These are phyloP conservation scores for Centropus unirufus DNA, from an alignment of 2,113 vertebrate genomes.

Conservation along the genomic window DNA sequence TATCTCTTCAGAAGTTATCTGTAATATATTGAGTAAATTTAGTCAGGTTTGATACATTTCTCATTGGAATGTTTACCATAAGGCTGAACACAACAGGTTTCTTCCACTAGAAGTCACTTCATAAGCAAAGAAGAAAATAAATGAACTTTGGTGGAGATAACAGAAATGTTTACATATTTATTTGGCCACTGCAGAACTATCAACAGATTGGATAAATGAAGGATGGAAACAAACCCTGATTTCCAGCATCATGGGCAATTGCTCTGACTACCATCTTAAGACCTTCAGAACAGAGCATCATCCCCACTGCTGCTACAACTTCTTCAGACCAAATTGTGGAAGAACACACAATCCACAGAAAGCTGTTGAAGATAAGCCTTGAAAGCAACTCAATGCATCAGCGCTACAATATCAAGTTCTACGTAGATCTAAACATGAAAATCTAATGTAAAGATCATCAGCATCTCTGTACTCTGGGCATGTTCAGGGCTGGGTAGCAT, in stretches of 20 bases:
- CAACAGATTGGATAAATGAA: neutral
- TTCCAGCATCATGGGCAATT: neutral
- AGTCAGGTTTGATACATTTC: neutral
- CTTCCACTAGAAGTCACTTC: neutral
- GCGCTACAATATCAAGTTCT: neutral
- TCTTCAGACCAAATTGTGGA: neutral
- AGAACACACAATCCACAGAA: neutral
- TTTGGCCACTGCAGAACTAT: neutral
- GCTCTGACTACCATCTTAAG: neutral
- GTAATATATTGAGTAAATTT: neutral
- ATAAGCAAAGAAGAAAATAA: neutral
- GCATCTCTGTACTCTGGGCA: neutral
- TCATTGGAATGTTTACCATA: neutral
- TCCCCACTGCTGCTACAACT: neutral
- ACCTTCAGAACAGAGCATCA: neutral
- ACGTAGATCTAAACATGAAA: neutral
- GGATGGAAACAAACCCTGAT: neutral
- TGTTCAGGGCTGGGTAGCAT: neutral
- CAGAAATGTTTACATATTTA: neutral
- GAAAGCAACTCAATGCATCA: neutral
- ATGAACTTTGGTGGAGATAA: neutral
- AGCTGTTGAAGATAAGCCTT: neutral
- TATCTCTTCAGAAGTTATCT: neutral
- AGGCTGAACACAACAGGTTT: neutral
- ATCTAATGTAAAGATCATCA: neutral